phyloP scores from a whole-genome alignment of 2,797 vertebrate species.

The Myripristis jacobus region DNA sequence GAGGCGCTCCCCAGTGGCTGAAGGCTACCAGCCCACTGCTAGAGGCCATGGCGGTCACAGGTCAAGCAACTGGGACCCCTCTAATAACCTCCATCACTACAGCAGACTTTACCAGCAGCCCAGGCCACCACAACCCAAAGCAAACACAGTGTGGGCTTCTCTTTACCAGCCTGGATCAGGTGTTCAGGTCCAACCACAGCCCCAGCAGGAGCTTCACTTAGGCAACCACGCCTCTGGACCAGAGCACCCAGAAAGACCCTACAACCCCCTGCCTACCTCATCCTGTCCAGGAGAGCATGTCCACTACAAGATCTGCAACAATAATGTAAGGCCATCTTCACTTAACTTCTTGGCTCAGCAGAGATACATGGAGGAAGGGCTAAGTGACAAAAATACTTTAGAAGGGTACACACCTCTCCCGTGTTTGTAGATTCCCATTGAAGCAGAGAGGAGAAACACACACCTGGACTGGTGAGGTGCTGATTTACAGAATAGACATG shows the following conservation, averaged over 20 bases:
- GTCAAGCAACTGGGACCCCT: constrained; percentile 49
- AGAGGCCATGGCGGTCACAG: constrained; percentile 44
- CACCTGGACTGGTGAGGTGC: too few relatives aligned
- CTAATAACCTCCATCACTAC: constrained; percentile 54
- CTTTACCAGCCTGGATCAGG: constrained; percentile 81
- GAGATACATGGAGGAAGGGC: neutral
- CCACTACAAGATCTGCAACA: constrained; percentile 91
- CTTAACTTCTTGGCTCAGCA: neutral
- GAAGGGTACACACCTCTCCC: neutral
- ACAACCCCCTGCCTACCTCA: constrained; percentile 69
- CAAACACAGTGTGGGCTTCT: constrained; percentile 77
- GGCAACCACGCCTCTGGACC: constrained; percentile 56
- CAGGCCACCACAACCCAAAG: constrained; percentile 66
- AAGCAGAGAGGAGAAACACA: too few relatives aligned
- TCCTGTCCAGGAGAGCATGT: constrained; percentile 83
- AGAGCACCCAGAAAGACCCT: constrained; percentile 56
- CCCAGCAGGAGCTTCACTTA: constrained; percentile 68
- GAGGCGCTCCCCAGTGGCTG: constrained; percentile 73
- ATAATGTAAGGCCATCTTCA: constrained; percentile 82
- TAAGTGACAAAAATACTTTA: neutral
- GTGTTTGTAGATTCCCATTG: neutral
- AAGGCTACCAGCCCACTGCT: constrained; percentile 41
- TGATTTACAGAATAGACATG: too few relatives aligned
- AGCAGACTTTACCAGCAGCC: constrained; percentile 70
- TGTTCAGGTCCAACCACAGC: constrained; percentile 51